Evolutionary conservation across 2,888 invertebrate species (phyloP), one percentile per base, ranked within the genome.

Genomic region (Rotaria socialis): DNA sequence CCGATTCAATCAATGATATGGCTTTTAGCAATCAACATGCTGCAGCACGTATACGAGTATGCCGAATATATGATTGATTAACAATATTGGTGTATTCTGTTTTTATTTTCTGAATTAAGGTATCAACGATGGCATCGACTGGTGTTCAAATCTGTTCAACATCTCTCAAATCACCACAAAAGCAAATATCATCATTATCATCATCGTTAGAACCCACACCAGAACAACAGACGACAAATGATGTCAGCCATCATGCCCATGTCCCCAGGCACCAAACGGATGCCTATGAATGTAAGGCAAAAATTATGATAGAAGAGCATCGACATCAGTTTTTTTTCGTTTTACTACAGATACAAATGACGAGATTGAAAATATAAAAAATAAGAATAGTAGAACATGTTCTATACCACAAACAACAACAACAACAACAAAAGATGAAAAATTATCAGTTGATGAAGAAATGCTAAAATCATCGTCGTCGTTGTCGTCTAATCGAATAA

Each of bases 21-120:
- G 80, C 80, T 8, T 47, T 80, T 35, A 67, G 35, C 27, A 67
- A 35, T 19, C 67, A 67, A 67, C 67, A 67, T 67, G 67, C 67
- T 2, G 27, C 67, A 3, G 67, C 67, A 67, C 67, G 67, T 67
- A 4, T 67, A 35, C 67, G 67, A 19, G 67, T 67, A 35, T 35
- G 67, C 8, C 4, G 11, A 67, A 67, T 67, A 2, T 35, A 35
- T 67, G 14, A 67, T 35, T 67, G 14, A 35, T 67, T 67, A 67
- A 27, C 19, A 67, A 67, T 16, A 52, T 14, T 67, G 2, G 27
- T 1, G 14, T 67, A 2, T 67, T 16, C 52, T 52, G 10, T 52
- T 52, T 52, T 16, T 52, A 16, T 19, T 14, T 35, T 35, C 19
- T 6, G 16, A 11, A 67, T 67, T 67, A 67, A 67, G 67, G 67